Conservation (phyloP, 1,140 invertebrate species). For the Scaptomyza graminum region DNA sequence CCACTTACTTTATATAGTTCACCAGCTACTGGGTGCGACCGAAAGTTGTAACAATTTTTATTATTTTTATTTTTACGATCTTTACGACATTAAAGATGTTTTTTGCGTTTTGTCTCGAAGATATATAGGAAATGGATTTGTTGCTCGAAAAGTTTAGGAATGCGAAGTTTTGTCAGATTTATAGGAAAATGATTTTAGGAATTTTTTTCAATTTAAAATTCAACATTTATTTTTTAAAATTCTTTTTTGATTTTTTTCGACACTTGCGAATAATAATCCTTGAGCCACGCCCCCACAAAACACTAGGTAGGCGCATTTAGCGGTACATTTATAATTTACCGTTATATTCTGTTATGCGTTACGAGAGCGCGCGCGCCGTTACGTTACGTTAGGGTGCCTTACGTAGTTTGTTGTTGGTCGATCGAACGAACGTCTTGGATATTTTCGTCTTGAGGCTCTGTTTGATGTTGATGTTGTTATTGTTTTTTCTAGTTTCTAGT, state of each 20-base stretch:
- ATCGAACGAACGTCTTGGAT: conserved; percentile 28
- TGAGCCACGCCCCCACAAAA: conserved; percentile 20
- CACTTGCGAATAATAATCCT: conserved; percentile 31
- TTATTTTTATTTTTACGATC: conserved; percentile 16
- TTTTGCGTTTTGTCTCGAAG: too few relatives aligned
- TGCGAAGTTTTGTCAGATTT: conserved; percentile 1
- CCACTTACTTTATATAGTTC: conserved; percentile 60
- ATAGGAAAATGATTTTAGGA: not conserved
- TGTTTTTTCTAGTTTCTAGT: conserved; percentile 35
- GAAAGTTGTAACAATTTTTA: conserved; percentile 35
- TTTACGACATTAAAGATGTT: too few relatives aligned
- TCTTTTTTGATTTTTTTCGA: conserved; percentile 1
- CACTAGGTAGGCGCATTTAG: conserved; percentile 12
- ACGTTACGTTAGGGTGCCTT: conserved; percentile 5
- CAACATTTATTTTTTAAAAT: not conserved
- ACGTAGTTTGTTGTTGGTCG: not conserved
- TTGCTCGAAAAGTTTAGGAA: conserved; percentile 11
- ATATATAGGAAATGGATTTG: conserved; percentile 10
- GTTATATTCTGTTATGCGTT: conserved; percentile 19
- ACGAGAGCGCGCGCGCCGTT: conserved; percentile 22
- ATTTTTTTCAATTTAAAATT: not conserved
- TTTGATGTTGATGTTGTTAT: conserved; percentile 18
- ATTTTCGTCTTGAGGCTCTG: conserved; percentile 5
- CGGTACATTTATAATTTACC: conserved; percentile 9
- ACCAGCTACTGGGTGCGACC: conserved; percentile 35